Evolutionary conservation across 2,797 vertebrate genomes (phyloP), one percentile per base, ranked within the genome.

Genomic region (Catamblyrhynchus diadema): DNA sequence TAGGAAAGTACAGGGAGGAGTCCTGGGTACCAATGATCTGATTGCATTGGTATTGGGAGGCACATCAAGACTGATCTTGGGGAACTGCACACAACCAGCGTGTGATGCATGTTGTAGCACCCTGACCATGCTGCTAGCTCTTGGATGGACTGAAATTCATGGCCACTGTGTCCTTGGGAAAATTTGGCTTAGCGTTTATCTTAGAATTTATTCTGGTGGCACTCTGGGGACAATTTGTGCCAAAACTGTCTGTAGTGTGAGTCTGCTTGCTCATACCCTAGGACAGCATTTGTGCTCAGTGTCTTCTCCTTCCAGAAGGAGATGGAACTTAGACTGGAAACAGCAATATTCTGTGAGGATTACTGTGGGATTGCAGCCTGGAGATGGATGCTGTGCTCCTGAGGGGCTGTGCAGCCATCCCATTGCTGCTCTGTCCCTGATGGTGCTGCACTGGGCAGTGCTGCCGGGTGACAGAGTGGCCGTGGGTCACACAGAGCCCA

Each of bases 21-120:
- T 59, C 22, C 54, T 44, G 30, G 19, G 8, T 86, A 65, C 37
- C 66, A 80, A 3, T 1, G 3, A 48, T 62, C n/a, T 0, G 0
- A 32, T 6, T 80, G 39, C 28, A 6, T 17, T 83, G 59, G 48
- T 45, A 8, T 42, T 75, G 39, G n/a, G 18, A 73, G 15, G 41
- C 24, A 73, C 71, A n/a, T 66, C 37, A 39, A 48, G 60, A 35
- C 33, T 70, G 48, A 80, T 84, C 74, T 48, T 39, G 74, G 54
- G 51, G 44, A 77, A 62, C 53, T 19, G 24, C 8, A 14, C 5
- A n/a, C 20, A 47, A 47, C 45, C 30, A 39, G 7, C n/a, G 12
- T 22, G 27, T 30, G 27, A 56, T 70, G 8, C 30, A 5, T 56
- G 23, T 9, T 60, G 25, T 28, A 79, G 59, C 25, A 24, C 14